Percentiles rank a stretch among this genome's conserved stretches.
Conservation (phyloP, 1,140 invertebrate genomes). For the Thalassaphorura encarpata region DNA sequence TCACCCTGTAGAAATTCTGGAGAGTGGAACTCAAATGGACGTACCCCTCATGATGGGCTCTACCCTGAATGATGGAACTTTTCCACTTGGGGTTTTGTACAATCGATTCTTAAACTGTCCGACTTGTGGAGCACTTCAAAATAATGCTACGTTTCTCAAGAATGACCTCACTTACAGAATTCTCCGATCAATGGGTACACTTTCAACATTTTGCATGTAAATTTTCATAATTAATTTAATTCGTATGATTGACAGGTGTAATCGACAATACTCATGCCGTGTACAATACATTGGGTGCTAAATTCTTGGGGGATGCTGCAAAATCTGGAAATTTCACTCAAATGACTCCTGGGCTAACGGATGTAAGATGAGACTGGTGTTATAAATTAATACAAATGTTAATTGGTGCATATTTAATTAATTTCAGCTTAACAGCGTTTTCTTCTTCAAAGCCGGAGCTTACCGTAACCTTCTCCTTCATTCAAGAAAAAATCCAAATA, state of each 20-base stretch:
- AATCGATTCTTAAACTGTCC: constrained; percentile 11
- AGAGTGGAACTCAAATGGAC: not conserved
- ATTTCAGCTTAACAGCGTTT: constrained; percentile 26
- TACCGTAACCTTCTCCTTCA: constrained; percentile 21
- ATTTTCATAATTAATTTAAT: not conserved
- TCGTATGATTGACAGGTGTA: not conserved
- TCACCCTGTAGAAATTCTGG: constrained; percentile 7
- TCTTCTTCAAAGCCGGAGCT: constrained; percentile 26
- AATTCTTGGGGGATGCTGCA: constrained; percentile 7
- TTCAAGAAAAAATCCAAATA: constrained; percentile 7
- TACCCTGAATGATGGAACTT: constrained; percentile 21
- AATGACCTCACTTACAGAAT: constrained; percentile 1
- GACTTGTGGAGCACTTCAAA: not conserved
- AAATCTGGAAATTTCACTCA: constrained; percentile 8
- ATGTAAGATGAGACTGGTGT: constrained; percentile 21
- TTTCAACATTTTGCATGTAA: not conserved
- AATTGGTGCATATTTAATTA: too few species aligned
- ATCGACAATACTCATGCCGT: constrained; percentile 9
- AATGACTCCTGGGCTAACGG: constrained; percentile 28
- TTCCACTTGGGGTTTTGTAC: constrained; percentile 11
- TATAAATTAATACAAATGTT: too few species aligned
- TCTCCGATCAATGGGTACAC: not conserved
- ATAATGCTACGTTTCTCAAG: constrained; percentile 5
- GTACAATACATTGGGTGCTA: constrained; percentile 14
- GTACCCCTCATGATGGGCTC: constrained; percentile 19